These are phyloP conservation scores for Coilia nasus DNA, from an alignment of 2,797 vertebrate genomes.

Conservation along the genomic window DNA sequence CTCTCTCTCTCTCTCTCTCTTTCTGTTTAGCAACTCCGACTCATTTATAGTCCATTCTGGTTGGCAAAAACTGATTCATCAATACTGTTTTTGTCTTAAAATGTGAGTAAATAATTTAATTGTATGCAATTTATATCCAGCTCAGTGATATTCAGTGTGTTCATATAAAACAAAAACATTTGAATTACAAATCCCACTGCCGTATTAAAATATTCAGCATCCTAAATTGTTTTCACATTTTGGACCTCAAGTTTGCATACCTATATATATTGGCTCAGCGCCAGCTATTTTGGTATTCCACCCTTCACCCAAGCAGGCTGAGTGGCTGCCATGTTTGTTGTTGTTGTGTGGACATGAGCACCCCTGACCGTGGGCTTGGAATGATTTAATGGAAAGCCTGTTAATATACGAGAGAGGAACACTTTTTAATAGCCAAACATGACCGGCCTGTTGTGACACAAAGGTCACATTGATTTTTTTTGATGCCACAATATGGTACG, in stretches of 20 bases:
- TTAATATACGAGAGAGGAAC: not conserved
- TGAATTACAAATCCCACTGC: not conserved
- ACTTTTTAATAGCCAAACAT: conserved; percentile 12
- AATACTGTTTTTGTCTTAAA: not conserved
- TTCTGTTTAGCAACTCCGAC: not conserved
- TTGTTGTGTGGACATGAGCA: not conserved
- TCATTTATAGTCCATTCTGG: not conserved
- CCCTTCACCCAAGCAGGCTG: not conserved
- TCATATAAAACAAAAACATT: not conserved
- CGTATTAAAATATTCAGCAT: conserved; percentile 6
- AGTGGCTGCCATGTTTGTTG: not conserved
- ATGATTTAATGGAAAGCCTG: not conserved
- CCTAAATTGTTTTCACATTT: conserved; percentile 12
- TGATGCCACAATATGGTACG: not conserved
- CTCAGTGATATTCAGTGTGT: not conserved
- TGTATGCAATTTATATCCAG: conserved; percentile 2
- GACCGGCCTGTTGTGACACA: not conserved
- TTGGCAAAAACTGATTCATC: not conserved
- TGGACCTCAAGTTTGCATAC: conserved; percentile 13
- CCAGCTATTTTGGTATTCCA: not conserved
- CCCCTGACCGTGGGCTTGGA: not conserved
- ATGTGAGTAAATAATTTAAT: conserved; percentile 16
- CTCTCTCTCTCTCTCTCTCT: not conserved
- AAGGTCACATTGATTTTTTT: not conserved
- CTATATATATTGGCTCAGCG: not conserved